phyloP scores from a whole-genome alignment of 2,797 vertebrate genomes.

The Acrocephalus scirpaceus region DNA sequence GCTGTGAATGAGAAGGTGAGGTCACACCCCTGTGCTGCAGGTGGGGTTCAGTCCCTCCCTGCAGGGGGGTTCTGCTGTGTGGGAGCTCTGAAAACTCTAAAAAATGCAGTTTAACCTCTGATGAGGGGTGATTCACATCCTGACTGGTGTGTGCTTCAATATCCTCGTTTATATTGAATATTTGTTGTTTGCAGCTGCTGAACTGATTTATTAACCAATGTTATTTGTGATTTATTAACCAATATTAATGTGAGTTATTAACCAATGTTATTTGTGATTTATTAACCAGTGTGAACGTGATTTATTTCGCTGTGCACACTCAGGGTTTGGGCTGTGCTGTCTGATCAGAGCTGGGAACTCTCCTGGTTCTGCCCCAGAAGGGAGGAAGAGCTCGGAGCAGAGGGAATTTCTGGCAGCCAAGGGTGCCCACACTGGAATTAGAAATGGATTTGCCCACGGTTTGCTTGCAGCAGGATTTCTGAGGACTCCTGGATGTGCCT shows the following conservation, averaged over 20 bases:
- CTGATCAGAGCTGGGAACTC: background rate
- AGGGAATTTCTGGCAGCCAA: background rate
- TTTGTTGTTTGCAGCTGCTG: background rate
- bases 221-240: no score
- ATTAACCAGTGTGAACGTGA: no score
- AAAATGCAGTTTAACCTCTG: background rate
- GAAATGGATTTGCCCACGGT: background rate
- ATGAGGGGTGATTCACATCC: background rate
- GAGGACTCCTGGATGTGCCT: background rate
- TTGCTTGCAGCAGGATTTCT: background rate
- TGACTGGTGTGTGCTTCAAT: background rate
- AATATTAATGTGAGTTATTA: background rate
- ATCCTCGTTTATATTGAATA: background rate
- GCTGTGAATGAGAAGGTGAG: background rate
- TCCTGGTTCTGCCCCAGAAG: background rate
- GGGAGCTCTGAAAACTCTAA: background rate
- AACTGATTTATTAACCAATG: background rate
- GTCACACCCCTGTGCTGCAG: background rate
- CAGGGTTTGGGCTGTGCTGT: background rate
- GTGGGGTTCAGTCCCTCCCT: background rate
- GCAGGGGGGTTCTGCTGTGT: background rate
- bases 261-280: no score
- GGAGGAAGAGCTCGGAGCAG: background rate
- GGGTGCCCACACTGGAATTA: background rate
- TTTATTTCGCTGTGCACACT: background rate